phyloP scores from a whole-genome alignment of 2,113 vertebrate genomes.

The Halcyon senegalensis region DNA sequence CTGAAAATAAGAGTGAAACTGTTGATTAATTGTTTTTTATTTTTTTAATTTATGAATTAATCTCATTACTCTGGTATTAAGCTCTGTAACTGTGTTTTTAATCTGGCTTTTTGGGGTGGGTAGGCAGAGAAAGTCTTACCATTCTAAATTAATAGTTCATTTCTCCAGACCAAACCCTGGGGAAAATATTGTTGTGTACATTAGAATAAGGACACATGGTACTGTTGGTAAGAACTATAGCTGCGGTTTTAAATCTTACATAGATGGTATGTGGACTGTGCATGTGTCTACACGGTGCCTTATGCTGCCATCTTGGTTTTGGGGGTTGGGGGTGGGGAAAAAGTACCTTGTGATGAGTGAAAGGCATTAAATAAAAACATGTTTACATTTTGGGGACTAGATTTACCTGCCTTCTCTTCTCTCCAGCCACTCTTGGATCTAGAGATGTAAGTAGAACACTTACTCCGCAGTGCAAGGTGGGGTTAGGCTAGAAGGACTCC shows the following conservation, averaged over 20 bases:
- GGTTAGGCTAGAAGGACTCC: not conserved
- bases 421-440: not conserved
- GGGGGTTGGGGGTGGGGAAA: slow-evolving; percentile 38
- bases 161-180: slow-evolving; percentile 36
- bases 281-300: slow-evolving; percentile 73
- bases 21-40: not conserved
- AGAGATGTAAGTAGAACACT: not conserved
- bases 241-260: slow-evolving; percentile 28
- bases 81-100: slow-evolving; percentile 74
- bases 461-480: not conserved
- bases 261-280: slow-evolving; percentile 63
- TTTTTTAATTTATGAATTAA: slow-evolving; percentile 83
- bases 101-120: slow-evolving; percentile 28
- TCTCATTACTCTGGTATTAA: slow-evolving; percentile 67
- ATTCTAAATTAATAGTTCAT: slow-evolving; percentile 59
- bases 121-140: not conserved
- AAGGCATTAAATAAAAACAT: slow-evolving; percentile 83
- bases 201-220: slow-evolving; percentile 32
- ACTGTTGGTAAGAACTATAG: slow-evolving; percentile 43
- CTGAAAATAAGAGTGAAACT: slow-evolving; percentile 49
- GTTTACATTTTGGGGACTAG: slow-evolving; percentile 79
- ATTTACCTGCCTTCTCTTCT: slow-evolving; percentile 6
- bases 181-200: slow-evolving; percentile 52
- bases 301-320: slow-evolving; percentile 70
- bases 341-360: slow-evolving; percentile 73